Evolutionary conservation across 2,797 vertebrate species (phyloP).

Genomic region (Semotilus atromaculatus): DNA sequence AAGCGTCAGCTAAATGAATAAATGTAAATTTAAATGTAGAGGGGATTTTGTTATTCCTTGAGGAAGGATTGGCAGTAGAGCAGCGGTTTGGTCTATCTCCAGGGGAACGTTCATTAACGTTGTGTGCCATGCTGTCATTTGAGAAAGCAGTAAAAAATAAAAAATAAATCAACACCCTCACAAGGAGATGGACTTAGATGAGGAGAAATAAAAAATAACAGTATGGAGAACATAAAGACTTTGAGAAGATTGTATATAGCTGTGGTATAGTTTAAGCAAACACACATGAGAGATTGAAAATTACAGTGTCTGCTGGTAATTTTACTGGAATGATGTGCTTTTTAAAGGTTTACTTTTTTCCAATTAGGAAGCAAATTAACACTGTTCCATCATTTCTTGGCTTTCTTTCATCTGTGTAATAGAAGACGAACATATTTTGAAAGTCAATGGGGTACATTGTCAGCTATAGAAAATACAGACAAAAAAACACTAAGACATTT

Average conservation of each 20-base stretch:
- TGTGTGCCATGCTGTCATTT: constrained; percentile 1
- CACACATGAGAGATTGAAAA: constrained; percentile 9
- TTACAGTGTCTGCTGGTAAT: neutral
- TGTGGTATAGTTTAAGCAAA: constrained; percentile 15
- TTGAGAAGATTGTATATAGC: neutral
- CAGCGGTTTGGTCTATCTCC: constrained; percentile 32
- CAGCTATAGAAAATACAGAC: neutral
- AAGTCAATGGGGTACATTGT: neutral
- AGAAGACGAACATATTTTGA: neutral
- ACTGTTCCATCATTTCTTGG: neutral
- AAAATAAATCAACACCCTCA: constrained; percentile 6
- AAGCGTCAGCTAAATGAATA: too few species aligned
- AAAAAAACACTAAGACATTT: neutral
- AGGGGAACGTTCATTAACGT: constrained; percentile 43
- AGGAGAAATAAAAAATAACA: neutral
- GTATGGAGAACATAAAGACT: neutral
- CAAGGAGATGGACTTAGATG: neutral
- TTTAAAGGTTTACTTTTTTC: neutral
- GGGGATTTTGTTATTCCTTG: constrained; percentile 44
- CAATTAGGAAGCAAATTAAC: neutral
- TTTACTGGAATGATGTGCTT: neutral
- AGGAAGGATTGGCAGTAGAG: constrained; percentile 51
- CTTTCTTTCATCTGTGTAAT: neutral
- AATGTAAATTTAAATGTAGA: too few species aligned
- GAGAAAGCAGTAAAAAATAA: constrained; percentile 16